A percentile compares a stretch with the other conserved stretches of the same genome.
phyloP scores from a whole-genome alignment of 2,888 invertebrate species.

The Phyllotreta cruciferae region DNA sequence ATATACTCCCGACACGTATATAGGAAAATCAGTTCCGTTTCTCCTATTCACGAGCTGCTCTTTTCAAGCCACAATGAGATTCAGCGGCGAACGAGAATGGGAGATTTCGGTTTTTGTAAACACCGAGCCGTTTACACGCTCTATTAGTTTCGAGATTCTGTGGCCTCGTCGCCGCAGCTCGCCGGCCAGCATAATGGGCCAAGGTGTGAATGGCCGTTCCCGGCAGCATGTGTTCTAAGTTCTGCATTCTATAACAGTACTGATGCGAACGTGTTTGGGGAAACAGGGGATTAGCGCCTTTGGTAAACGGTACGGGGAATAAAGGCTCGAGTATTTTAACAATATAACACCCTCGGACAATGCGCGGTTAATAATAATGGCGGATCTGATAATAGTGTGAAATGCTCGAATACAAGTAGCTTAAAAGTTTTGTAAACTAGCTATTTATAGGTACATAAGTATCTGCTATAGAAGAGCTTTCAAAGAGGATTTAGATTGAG shows the following conservation, averaged over 20 bases:
- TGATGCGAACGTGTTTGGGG: slow-evolving; percentile 26
- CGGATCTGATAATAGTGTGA: slow-evolving; percentile 9
- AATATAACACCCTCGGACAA: slow-evolving; percentile 28
- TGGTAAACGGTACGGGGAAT: slow-evolving; percentile 10
- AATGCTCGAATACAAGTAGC: no score
- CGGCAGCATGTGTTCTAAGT: slow-evolving; percentile 26
- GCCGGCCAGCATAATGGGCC: slow-evolving; percentile 31
- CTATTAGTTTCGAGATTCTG: slow-evolving; percentile 45
- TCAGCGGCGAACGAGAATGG: slow-evolving; percentile 47
- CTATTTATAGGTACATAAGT: no score
- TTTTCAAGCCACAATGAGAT: slow-evolving; percentile 56
- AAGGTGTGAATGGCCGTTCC: slow-evolving; percentile 32
- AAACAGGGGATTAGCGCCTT: slow-evolving; percentile 23
- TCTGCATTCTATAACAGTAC: slow-evolving; percentile 1
- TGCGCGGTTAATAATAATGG: slow-evolving; percentile 19
- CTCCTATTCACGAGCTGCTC: slow-evolving; percentile 47
- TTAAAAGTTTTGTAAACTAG: no score
- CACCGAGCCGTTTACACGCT: slow-evolving; percentile 47
- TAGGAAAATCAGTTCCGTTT: slow-evolving; percentile 42
- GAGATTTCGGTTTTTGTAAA: slow-evolving; percentile 40
- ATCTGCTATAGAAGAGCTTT: no score
- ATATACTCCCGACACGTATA: slow-evolving; percentile 51
- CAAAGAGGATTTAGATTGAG: no score
- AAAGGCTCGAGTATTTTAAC: slow-evolving; percentile 28
- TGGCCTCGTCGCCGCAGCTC: slow-evolving; percentile 42